Percentiles rank a stretch among this genome's conserved stretches.
These are phyloP conservation scores for Drosophila cognata DNA, from an alignment of 2,888 invertebrate genomes.

Conservation along the genomic window DNA sequence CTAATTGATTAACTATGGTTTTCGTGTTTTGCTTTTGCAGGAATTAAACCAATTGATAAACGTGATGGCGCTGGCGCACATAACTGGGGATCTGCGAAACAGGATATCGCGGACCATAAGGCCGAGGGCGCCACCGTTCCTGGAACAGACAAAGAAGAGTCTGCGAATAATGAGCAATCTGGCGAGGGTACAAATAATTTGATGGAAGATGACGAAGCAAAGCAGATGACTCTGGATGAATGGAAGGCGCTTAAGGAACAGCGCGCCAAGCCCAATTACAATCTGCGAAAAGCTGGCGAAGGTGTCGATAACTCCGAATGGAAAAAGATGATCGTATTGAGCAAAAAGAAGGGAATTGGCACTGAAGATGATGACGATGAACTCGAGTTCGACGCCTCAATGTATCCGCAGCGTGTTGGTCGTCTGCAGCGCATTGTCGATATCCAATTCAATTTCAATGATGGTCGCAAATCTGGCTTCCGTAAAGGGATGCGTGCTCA, in stretches of 20 bases:
- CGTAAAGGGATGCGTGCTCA: slow-evolving; percentile 87
- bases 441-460: slow-evolving; percentile 95
- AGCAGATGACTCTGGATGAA: slow-evolving; percentile 96
- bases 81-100: slow-evolving; percentile 98
- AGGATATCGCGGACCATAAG: slow-evolving; percentile 90
- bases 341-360: slow-evolving; percentile 88
- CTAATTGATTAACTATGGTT: not conserved
- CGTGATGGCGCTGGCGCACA: slow-evolving; percentile 97
- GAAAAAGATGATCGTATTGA: slow-evolving; percentile 95
- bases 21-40: slow-evolving; percentile 40
- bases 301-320: slow-evolving; percentile 96
- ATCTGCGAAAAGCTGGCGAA: slow-evolving; percentile 96
- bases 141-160: slow-evolving; percentile 82
- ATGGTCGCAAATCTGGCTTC: slow-evolving; percentile 90
- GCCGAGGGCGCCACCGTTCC: slow-evolving; percentile 54
- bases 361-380: slow-evolving; percentile 90
- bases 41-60: slow-evolving; percentile 95
- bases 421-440: slow-evolving; percentile 94
- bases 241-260: slow-evolving; percentile 93
- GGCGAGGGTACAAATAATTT: slow-evolving; percentile 85
- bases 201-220: slow-evolving; percentile 91
- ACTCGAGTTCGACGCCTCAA: slow-evolving; percentile 89
- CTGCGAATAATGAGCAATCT: slow-evolving; percentile 83
- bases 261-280: slow-evolving; percentile 94
- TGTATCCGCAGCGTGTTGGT: slow-evolving; percentile 94